Evolutionary conservation across 2,888 invertebrate genomes (phyloP), one percentile per base, ranked within the genome.

Genomic region (Oligia fasciuncula): DNA sequence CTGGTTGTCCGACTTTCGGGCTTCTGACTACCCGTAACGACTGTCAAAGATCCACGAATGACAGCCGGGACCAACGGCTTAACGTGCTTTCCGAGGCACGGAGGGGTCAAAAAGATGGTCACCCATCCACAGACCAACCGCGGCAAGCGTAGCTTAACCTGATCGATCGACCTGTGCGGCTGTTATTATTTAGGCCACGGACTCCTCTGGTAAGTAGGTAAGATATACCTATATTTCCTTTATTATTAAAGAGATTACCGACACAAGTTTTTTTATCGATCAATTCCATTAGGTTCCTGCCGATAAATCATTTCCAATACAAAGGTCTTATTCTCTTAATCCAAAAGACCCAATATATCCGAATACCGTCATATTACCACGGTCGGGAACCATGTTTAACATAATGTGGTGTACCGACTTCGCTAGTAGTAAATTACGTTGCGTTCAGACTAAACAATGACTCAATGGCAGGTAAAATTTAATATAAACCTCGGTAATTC

Each of bases 401-500:
- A 51, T 78, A 68, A 54, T 65, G 63, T 35, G 66, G 43, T 76
- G 60, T 46, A 62, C 51, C 14, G n/a, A 79, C 63, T 57, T 71
- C 29, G 87, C 76, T 80, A 63, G 76, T 84, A 65, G 84, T 84
- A 84, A 87, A 81, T 80, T 76, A 84, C 70, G 46, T 87, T 66
- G 71, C 68, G 72, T 82, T 76, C 73, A 89, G 88, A 90, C 91
- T 89, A 90, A 91, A 91, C 91, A 91, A 90, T 85, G 81, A 76
- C 29, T 69, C 78, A 83, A 83, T 76, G 81, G 86, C 92, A 92
- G 90, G 90, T 93, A 92, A 80, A 87, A 88, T 35, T 35, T 35
- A 35, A 35, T 85, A 87, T 87, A 89, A 78, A 81, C 60, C 65
- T 75, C 71, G 67, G 78, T 85, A 83, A 83, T 76, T 81, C 80